Percentiles rank a stretch among this genome's conserved stretches.
Evolutionary conservation across 2,113 vertebrate genomes (phyloP).

Genomic region (Channa argus): DNA sequence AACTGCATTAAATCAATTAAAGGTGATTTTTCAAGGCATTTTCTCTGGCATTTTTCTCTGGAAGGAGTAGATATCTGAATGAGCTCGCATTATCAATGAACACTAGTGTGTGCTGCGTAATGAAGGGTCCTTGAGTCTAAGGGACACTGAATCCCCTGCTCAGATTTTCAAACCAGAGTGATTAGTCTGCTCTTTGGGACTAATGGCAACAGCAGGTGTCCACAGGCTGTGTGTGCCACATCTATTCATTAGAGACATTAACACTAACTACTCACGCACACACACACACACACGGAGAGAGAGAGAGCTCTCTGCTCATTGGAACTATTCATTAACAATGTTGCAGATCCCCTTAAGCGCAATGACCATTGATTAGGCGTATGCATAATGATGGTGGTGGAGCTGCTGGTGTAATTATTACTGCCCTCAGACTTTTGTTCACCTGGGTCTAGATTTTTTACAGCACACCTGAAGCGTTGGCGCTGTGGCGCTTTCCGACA

Average conservation of each 20-base stretch:
- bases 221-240: slow-evolving; percentile 59
- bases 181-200: slow-evolving; percentile 63
- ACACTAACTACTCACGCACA: slow-evolving; percentile 35
- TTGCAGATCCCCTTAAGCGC: slow-evolving; percentile 55
- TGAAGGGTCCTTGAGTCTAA: slow-evolving; percentile 61
- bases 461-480: neutral
- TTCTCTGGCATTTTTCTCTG: slow-evolving; percentile 6
- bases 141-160: slow-evolving; percentile 61
- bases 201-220: slow-evolving; percentile 73
- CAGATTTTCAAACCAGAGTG: slow-evolving; percentile 54
- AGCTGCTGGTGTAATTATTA: slow-evolving; percentile 60
- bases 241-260: slow-evolving; percentile 68
- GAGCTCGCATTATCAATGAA: slow-evolving; percentile 17
- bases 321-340: slow-evolving; percentile 65
- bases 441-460: slow-evolving; percentile 20
- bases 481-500: neutral
- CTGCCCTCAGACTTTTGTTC: slow-evolving; percentile 38
- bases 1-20: slow-evolving; percentile 22
- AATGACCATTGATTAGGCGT: slow-evolving; percentile 71
- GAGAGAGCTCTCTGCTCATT: slow-evolving; percentile 45
- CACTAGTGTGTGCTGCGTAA: slow-evolving; percentile 35
- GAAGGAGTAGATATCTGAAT: slow-evolving; percentile 18
- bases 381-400: slow-evolving; percentile 60
- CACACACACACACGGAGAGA: slow-evolving; percentile 20
- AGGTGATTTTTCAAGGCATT: slow-evolving; percentile 5